These are phyloP conservation scores for Pachliopta kotzebuea DNA, from an alignment of 2,888 invertebrate genomes.

Conservation along the genomic window DNA sequence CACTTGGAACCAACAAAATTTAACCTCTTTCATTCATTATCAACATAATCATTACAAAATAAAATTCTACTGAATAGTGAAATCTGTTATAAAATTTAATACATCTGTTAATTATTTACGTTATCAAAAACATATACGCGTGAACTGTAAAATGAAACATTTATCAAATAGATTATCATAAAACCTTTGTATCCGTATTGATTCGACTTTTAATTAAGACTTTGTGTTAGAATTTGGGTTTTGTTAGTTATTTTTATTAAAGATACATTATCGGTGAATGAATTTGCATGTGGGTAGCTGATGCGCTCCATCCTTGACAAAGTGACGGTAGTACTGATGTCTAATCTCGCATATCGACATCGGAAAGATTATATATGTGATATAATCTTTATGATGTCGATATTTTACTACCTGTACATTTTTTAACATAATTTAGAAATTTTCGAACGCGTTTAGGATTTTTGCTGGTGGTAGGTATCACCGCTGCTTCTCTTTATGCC, in stretches of 20 bases:
- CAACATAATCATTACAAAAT: background rate
- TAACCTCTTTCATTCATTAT: background rate
- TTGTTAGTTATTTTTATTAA: background rate
- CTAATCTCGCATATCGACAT: no score
- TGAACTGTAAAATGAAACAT: background rate
- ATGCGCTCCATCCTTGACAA: no score
- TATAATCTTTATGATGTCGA: no score
- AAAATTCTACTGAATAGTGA: background rate
- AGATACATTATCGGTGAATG: background rate
- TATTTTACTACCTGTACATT: no score
- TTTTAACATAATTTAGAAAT: no score
- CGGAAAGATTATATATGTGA: no score
- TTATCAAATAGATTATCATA: constrained; percentile 14
- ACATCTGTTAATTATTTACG: background rate
- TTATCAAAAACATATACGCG: constrained; percentile 2
- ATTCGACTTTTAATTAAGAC: background rate
- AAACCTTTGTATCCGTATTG: constrained; percentile 14
- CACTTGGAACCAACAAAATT: background rate
- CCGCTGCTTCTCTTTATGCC: no score
- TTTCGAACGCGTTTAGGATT: no score
- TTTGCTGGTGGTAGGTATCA: no score
- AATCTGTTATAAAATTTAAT: background rate
- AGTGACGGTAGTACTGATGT: no score
- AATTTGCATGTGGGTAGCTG: no score
- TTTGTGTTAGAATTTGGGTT: background rate